Evolutionary conservation across 2,888 invertebrate genomes (phyloP), one percentile per base, ranked within the genome.

Genomic region (Acleris emargana): DNA sequence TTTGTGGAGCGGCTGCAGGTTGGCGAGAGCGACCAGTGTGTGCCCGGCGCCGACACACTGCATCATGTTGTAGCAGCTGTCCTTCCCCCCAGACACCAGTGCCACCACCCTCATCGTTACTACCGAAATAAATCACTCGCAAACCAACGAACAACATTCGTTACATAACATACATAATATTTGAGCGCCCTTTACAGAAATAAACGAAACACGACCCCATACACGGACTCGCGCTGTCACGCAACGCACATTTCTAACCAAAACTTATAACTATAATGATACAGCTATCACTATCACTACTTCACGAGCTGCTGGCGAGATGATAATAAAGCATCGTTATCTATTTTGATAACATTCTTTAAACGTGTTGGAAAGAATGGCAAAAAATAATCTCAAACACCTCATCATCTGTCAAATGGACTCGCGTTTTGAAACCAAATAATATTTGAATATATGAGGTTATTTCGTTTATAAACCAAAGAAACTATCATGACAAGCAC

Each of bases 11-110:
- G 99, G 99, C 91, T 96, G 95, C 76, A 99, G 94, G 93, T 99
- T 99, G 74, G 99, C 99, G 82, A 99, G 93, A 47, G 99, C 99
- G 63, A 99, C 97, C 77, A 99, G 96, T 76, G 96, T 94, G 91
- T 99, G 99, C 59, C 99, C 99, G 83, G 98, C 97, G 75, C 96
- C 96, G 73, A 98, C 95, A 92, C 99, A 99, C 93, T 99, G 97
- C 96, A 99, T 96, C 97, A 99, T 97, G 88, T 99, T 99, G 93
- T 97, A 99, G 92, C 98, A 98, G 93, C 99, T 99, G 93, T 99
- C 99, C 93, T 99, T 99, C 76, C 99, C 99, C 76, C 99, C 99
- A 92, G 99, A 99, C 74, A 98, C 95, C 89, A 98, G 93, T 70
- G 97, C 97, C 76, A 97, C 97, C 74, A 97, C 96, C 93, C 94